Conservation (phyloP, 1,140 invertebrate genomes). For the Homalodisca vitripennis region DNA sequence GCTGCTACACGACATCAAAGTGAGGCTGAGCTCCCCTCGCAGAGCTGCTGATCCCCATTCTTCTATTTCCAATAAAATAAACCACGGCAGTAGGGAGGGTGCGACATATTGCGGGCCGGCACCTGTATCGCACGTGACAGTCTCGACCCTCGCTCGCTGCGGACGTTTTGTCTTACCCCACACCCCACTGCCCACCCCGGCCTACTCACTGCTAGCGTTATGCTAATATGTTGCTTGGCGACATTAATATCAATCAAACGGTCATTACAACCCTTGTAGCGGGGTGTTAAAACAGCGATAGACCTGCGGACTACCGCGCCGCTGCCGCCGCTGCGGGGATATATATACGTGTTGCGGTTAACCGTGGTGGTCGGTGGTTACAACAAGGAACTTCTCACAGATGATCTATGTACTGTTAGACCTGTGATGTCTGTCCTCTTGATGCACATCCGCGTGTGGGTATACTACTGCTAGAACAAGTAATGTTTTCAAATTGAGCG, state of each 20-base stretch:
- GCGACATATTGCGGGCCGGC: constrained; percentile 5
- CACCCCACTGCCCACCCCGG: constrained; percentile 18
- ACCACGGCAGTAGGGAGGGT: constrained; percentile 13
- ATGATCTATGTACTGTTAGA: too few relatives aligned
- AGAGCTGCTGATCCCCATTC: not conserved
- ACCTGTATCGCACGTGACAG: constrained; percentile 12
- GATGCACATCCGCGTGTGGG: too few relatives aligned
- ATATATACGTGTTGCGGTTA: too few relatives aligned
- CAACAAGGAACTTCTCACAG: too few relatives aligned
- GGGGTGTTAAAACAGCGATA: constrained; percentile 8
- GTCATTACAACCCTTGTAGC: constrained; percentile 13
- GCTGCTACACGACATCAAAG: constrained; percentile 14
- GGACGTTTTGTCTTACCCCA: constrained; percentile 21
- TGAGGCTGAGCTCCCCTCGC: not conserved
- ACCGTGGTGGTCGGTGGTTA: too few relatives aligned
- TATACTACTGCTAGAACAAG: too few relatives aligned
- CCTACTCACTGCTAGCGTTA: constrained; percentile 9
- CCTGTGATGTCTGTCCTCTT: too few relatives aligned
- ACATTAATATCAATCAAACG: constrained; percentile 11
- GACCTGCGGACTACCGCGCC: too few relatives aligned
- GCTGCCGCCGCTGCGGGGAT: too few relatives aligned
- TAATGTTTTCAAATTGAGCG: too few relatives aligned
- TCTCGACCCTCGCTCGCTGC: constrained; percentile 1
- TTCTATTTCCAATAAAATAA: constrained; percentile 16
- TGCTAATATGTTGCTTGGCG: constrained; percentile 7